Base-by-base conservation (phyloP, 2,888 invertebrate species). In the Abrostola triplasia region DNA sequence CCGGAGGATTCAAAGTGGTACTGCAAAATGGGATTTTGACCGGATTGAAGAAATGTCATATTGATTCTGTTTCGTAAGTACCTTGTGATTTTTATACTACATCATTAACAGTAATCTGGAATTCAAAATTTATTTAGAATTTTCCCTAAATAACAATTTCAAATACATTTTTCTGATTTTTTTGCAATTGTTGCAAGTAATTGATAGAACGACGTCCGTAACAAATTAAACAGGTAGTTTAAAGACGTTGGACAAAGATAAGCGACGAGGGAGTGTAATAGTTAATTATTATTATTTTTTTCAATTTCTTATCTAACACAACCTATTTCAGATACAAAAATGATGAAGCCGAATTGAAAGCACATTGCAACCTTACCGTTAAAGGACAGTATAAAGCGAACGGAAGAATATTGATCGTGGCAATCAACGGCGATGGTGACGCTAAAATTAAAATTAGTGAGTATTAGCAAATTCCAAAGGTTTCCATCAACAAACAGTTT, bases 381-480 rank as follows among this genome's bases (percentile, higher is more conserved):
- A 89, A 83, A 77, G 91, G 92, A n/a, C 77, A 81, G 62, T 92
- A 92, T 66, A 89, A 84, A 66, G 92, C 92, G 0, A 70, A 48
- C 1, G 92, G 92, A 11, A 84, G 77, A 67, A 82, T 92, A 37
- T 71, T 92, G 35, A 85, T 92, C 24, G 85, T 92, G 0, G 42
- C 82, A 0, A 86, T 92, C 12, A 86, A 92, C 37, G 92, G 92
- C 1, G 90, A 92, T 35, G 92, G 92, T 35, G 88, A 91, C 36
- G 89, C 91, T 0, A 89, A 88, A 79, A 81, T 92, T 55, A 90
- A 85, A 81, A 73, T 80, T 4, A 76, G 90, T 90, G 60, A 88
- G 89, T 87, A 55, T 38, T 8, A 13, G 36, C 5, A 37, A 38
- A 7, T 5, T 35, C 13, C 5, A 5, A 49, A 35, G 11, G 6